Evolutionary conservation across 1,140 invertebrate genomes (phyloP).

Genomic region (Camponotus pennsylvanicus): DNA sequence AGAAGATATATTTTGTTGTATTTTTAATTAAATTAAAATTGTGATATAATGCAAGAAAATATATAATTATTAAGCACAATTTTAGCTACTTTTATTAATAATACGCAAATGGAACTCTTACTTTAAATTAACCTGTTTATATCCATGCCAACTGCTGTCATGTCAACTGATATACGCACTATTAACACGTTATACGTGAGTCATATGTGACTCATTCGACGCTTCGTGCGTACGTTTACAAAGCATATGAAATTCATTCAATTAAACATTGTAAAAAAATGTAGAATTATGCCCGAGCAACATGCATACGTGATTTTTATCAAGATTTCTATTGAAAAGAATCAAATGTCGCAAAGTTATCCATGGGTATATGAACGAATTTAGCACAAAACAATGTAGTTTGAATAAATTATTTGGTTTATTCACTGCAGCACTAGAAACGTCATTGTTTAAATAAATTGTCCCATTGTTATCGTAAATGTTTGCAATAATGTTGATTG

Average conservation of each 20-base stretch:
- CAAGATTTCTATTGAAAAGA: background rate
- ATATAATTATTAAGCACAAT: background rate
- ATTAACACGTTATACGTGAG: background rate
- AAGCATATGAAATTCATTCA: background rate
- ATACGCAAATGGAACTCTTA: background rate
- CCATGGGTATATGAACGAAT: background rate
- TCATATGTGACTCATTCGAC: background rate
- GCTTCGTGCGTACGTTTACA: background rate
- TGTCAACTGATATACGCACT: background rate
- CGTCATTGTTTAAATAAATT: conserved; percentile 39
- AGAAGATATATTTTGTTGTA: background rate
- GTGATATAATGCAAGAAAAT: background rate
- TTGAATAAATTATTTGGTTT: background rate
- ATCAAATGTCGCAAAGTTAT: background rate
- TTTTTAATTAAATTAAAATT: background rate
- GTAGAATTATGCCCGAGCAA: background rate
- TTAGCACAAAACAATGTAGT: background rate
- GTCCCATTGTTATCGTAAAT: conserved; percentile 13
- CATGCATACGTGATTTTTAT: background rate
- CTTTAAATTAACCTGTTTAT: background rate
- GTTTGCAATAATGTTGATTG: conserved; percentile 28
- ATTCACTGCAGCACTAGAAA: background rate
- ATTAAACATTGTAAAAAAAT: background rate
- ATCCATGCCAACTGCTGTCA: background rate
- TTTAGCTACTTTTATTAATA: background rate